Base-by-base conservation (phyloP, 2,797 vertebrate species). In the Takifugu rubripes region DNA sequence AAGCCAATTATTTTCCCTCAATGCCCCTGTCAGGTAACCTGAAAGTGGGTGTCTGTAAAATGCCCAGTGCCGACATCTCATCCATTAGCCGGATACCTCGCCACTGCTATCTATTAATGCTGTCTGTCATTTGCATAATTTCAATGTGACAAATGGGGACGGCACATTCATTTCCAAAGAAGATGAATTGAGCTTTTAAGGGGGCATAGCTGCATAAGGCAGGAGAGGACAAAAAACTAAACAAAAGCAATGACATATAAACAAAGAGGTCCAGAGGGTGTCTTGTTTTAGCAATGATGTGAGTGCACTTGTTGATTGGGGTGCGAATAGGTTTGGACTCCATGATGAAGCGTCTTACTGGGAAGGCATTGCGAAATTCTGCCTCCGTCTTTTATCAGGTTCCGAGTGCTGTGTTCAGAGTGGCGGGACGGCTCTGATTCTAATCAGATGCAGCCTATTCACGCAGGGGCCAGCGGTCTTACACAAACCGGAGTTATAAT, bases 1-100 rank as follows among this genome's bases (percentile, higher is more conserved):
- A 89, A 90, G 82, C 82, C 89, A 91, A 90, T 92, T 90, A 90
- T 90, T 90, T 88, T 88, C 88, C 86, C 81, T 87, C 87, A 88
- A 78, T 87, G 82, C 66, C 83, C 84, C 90, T 90, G 89, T 91
- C 89, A 91, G 88, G 81, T 88, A 85, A 82, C 78, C 87, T 87
- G 85, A 90, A 88, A 90, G 87, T 72, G 58, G 74, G 83, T 83
- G 84, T 91, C 90, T 79, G 79, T 36, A 81, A 81, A 87, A 86
- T 83, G 82, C 82, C 77, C 79, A 62, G 66, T 62, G 27, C 83
- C 78, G 83, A 82, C 84, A 83, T 83, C 85, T 79, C 89, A 91
- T 89, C 87, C 85, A 88, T 92, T 90, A 91, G 79, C 85, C 78
- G 52, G 66, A 72, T 79, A 83, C 80, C 78, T 83, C 31, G 72